phyloP scores from a whole-genome alignment of 2,888 invertebrate species.

The Aricia artaxerxes region DNA sequence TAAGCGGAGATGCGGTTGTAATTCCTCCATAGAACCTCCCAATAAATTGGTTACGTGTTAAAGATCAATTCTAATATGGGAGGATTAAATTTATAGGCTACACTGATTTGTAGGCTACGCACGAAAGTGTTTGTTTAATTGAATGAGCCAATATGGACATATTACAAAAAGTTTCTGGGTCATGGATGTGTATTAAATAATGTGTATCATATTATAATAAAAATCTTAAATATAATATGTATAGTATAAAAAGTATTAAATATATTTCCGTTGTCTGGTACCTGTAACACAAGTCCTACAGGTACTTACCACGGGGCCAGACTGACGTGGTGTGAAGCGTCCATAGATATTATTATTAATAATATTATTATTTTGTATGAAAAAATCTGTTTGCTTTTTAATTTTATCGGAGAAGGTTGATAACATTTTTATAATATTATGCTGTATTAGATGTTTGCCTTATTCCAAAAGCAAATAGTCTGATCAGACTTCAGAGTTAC shows the following conservation, averaged over 20 bases:
- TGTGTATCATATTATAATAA: too few species aligned
- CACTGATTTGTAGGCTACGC: not conserved
- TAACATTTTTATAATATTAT: not conserved
- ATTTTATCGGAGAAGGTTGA: not conserved
- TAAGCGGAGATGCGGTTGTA: slow-evolving; percentile 20
- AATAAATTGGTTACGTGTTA: slow-evolving; percentile 10
- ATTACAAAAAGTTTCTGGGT: too few species aligned
- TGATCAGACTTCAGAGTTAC: not conserved
- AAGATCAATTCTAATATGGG: not conserved
- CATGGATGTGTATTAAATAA: too few species aligned
- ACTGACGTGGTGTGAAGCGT: too few species aligned
- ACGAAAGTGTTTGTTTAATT: not conserved
- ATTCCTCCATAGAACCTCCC: not conserved
- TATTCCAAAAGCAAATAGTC: not conserved
- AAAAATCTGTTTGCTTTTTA: not conserved
- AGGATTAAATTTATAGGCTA: not conserved
- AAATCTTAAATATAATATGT: too few species aligned
- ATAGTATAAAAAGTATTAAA: too few species aligned
- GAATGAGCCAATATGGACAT: not conserved
- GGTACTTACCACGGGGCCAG: too few species aligned
- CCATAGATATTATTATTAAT: too few species aligned
- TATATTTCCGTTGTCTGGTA: too few species aligned
- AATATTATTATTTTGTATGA: too few species aligned
- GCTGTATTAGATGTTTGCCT: not conserved
- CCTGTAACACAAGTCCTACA: too few species aligned